Base-by-base conservation (phyloP, 2,797 vertebrate species). In the Aplochiton taeniatus region DNA sequence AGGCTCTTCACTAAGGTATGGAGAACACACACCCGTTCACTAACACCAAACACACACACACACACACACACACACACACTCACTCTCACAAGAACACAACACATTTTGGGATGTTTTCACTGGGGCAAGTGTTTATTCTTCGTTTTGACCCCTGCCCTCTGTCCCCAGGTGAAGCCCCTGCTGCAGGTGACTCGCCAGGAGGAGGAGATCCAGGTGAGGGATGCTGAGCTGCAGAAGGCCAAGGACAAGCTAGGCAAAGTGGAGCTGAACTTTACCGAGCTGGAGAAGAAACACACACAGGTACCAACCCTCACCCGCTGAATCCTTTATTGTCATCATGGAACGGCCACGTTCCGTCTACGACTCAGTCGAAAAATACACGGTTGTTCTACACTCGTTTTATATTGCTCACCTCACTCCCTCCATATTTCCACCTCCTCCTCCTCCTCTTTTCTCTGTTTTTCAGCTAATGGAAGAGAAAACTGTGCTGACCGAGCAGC, bases 141-240 rank as follows among this genome's bases (percentile, higher is more conserved):
- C 60, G 1, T 5, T 13, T 9, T 78, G 54, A 66, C 58, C 6
- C 43, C 52, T 66, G 20, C 48, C 8, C 48, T 68, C n/a, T 78
- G 19, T 62, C 8, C 11, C 58, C 72, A 97, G 95, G 95, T 97
- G 79, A 97, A 97, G 83, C 95, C 95, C 0, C 85, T 97, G 70
- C 89, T 97, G 65, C 95, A 97, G 83, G 95, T 97, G 60, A 95
- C 93, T 0, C 90, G 95, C 9, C 95, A 97, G 81, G 95, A 97
- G 9, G 95, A 97, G 78, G 95, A 96, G 82, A 94, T 97, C 77
- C 95, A 97, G 83, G 87, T 82, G 0, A 89, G 92, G 59, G 95
- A 92, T 42, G 61, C 90, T 0, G 93, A 94, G 73, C 90, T 97
- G 17, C 92, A 91, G 81, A 96, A 95, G 66, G 93, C 94, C 53